A percentile compares a stretch with the other conserved stretches of the same genome.
These are phyloP conservation scores for Junco hyemalis DNA, from an alignment of 2,113 vertebrate genomes.

Conservation along the genomic window DNA sequence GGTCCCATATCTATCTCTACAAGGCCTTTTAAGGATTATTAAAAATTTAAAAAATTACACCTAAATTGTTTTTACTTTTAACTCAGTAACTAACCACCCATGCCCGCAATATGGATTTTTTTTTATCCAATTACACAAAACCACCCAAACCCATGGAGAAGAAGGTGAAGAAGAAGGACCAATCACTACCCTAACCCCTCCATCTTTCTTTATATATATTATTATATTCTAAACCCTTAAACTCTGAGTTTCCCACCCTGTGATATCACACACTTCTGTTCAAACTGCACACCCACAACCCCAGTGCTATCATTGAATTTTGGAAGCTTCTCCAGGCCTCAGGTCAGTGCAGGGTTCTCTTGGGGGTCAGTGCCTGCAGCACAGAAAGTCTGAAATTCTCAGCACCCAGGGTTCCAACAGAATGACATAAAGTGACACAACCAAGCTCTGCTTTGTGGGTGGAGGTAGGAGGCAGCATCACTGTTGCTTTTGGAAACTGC, in stretches of 20 bases:
- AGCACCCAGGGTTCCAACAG: neutral
- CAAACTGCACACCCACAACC: neutral
- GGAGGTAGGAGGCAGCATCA: neutral
- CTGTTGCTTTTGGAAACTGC: neutral
- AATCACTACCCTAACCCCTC: neutral
- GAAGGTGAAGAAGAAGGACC: neutral
- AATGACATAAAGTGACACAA: neutral
- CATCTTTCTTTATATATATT: neutral
- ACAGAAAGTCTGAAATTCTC: neutral
- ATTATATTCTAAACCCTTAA: neutral
- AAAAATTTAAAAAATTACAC: neutral
- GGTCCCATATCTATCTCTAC: neutral
- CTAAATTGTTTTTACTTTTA: neutral
- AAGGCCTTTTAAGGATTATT: neutral
- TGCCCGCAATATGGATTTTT: fast-evolving
- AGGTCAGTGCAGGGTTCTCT: neutral
- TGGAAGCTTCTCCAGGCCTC: neutral
- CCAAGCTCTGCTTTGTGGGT: neutral
- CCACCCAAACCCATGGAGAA: neutral
- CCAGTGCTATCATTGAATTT: neutral
- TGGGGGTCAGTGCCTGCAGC: neutral
- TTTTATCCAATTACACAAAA: neutral
- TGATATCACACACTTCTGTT: neutral
- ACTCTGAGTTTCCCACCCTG: neutral
- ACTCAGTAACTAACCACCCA: neutral